Evolutionary conservation across 2,797 vertebrate genomes (phyloP).

Genomic region (Sternotherus odoratus): DNA sequence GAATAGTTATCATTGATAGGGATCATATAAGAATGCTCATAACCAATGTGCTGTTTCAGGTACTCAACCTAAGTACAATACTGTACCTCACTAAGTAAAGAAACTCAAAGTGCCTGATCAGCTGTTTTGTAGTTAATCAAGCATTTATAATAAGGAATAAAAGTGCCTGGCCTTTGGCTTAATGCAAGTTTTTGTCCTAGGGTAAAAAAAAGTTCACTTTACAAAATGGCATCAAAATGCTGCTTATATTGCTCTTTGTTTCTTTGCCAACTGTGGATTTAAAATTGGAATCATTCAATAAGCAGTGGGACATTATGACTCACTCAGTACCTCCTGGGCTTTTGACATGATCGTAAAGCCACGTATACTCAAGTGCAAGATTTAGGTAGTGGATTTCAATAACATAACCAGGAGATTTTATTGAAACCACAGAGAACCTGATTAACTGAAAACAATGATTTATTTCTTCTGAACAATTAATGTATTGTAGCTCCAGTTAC

Average conservation of each 20-base stretch:
- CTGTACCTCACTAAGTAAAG: constrained; percentile 6
- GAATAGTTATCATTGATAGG: background rate
- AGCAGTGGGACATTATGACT: constrained; percentile 77
- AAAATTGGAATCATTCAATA: constrained; percentile 73
- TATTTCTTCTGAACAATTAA: background rate
- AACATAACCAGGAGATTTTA: constrained; percentile 10
- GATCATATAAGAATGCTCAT: background rate
- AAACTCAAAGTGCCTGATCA: constrained; percentile 12
- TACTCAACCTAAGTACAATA: background rate
- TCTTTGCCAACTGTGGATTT: constrained; percentile 77
- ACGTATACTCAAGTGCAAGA: background rate
- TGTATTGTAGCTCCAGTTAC: background rate
- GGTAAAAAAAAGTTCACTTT: constrained; percentile 74
- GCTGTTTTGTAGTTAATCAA: constrained; percentile 59
- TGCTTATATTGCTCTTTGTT: constrained; percentile 77
- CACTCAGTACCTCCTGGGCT: constrained; percentile 74
- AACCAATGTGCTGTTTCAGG: constrained; percentile 24
- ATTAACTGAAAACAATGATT: constrained; percentile 38
- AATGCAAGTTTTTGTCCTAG: constrained; percentile 43
- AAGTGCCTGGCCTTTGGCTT: constrained; percentile 68
- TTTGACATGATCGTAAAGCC: constrained; percentile 65
- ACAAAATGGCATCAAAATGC: constrained; percentile 73
- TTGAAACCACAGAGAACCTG: constrained; percentile 38
- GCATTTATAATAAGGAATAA: constrained; percentile 51
- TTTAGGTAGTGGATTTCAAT: constrained; percentile 49